Evolutionary conservation across 2,113 vertebrate species (phyloP), one percentile per base, ranked within the genome.

Genomic region (Plotosus lineatus): DNA sequence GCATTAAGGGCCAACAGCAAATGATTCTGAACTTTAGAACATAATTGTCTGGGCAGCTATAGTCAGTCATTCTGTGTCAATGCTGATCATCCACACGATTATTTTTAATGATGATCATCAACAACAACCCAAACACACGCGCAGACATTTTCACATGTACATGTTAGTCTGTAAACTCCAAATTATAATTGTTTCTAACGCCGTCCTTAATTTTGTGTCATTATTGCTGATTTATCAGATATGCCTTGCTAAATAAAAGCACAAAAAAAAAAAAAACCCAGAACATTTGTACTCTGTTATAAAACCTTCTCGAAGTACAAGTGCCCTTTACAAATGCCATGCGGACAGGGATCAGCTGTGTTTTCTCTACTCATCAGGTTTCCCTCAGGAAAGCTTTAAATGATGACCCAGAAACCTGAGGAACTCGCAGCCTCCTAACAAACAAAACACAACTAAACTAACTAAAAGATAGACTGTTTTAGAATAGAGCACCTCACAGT

Each of bases 401-500:
- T 21, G 26, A 50, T 33, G 63, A 60, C 80, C 71, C 60, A 61
- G 53, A 77, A 58, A 76, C 46, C 73, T 66, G 48, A 74, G 72
- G 21, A 61, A 23, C 68, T 51, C 33, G 53, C 11, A 21, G 68
- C 77, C 9, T 60, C 28, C 4, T 15, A 51, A 50, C 38, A 58
- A 60, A 40, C 46, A 56, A 69, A 78, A 58, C 9, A 44, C n/a
- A 44, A 46, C 23, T n/a, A 48, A 36, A 42, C 53, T 31, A 10
- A 63, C 56, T n/a, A n/a, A n/a, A n/a, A n/a, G n/a, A n/a, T n/a
- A n/a, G n/a, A n/a, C 17, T 79, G 31, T 48, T n/a, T 61, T 23
- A 26, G 60, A 56, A 72, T 23, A 26, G 60, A 56, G 73, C 90
- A 98, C 97, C 96, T 99, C 96, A 73, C 94, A 97, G 82, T 89